Evolutionary conservation across 2,113 vertebrate genomes (phyloP), one percentile per base, ranked within the genome.

Genomic region (Prolemur simus): DNA sequence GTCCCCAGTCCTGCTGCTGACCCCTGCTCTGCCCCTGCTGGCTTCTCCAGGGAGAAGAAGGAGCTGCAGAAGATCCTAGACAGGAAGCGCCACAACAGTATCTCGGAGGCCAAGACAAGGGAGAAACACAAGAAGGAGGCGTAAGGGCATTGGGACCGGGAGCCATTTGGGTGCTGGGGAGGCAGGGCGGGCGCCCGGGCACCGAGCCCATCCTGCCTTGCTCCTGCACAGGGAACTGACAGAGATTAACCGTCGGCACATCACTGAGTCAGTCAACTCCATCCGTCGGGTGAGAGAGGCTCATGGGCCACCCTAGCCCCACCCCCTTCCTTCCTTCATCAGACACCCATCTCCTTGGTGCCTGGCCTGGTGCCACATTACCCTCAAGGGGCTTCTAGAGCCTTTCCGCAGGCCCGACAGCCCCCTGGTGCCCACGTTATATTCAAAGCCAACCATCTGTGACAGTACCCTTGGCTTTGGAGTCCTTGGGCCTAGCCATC

Each of bases 1-100:
- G 56, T 15, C 77, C 52, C 27, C 1, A 1, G 39, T 42, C 47
- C 58, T 14, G n/a, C 76, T 34, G 0, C 4, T 63, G 86, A 93
- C 37, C 32, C 29, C 14, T 2, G 34, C 58, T 77, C 5, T 8
- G 6, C n/a, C 10, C n/a, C 49, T 29, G 3, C 15, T 0, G 5
- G 20, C 81, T 54, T 29, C 27, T 64, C 32, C 92, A 99, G 99
- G 96, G 99, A 99, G 98, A 99, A 99, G 98, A 99, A 99, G 81
- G 99, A 99, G 52, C 98, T 99, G 10, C 99, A 99, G 98, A 99
- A 99, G 98, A 99, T 99, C 60, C 94, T 99, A 97, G 99, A 99
- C 97, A 98, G 99, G 93, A 99, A 99, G 63, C 98, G 99, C 83
- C 98, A 99, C 77, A 99, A 99, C 96, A 99, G 99, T 94, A 99